Conservation (phyloP, 2,888 invertebrate species). For the Minunthozetes semirufus region DNA sequence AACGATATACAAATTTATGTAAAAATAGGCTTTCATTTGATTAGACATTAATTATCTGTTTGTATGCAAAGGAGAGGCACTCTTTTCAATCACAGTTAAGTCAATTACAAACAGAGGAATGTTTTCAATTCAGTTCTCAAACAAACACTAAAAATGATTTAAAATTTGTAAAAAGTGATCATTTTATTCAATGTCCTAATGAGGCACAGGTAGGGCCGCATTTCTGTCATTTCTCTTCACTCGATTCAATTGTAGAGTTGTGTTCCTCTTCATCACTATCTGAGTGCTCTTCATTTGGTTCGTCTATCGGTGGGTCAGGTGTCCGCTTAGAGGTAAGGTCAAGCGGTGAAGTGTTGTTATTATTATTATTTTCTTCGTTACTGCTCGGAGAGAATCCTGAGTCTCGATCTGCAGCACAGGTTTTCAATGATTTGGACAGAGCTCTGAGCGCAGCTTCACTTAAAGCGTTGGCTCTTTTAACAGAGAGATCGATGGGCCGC, state of each 20-base stretch:
- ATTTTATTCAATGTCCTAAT: neutral
- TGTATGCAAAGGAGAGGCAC: too few species aligned
- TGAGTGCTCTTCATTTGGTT: neutral
- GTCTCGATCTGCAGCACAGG: slow-evolving; percentile 33
- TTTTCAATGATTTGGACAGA: neutral
- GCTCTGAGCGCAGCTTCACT: neutral
- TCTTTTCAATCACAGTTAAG: too few species aligned
- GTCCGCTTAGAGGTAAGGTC: slow-evolving; percentile 36
- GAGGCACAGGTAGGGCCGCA: neutral
- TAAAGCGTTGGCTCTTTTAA: slow-evolving; percentile 38
- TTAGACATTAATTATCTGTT: too few species aligned
- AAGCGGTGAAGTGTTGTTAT: slow-evolving; percentile 36
- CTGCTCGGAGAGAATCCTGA: slow-evolving; percentile 38
- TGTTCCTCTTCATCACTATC: slow-evolving; percentile 11
- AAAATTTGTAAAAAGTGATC: neutral
- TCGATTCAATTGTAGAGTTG: neutral
- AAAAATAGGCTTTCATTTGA: too few species aligned
- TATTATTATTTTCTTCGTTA: slow-evolving; percentile 34
- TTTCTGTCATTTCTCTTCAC: slow-evolving; percentile 12
- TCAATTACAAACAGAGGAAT: too few species aligned
- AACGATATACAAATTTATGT: too few species aligned
- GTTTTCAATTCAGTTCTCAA: too few species aligned
- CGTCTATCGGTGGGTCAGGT: slow-evolving; percentile 19
- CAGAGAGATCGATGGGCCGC: slow-evolving; percentile 45
- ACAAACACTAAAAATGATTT: too few species aligned